phyloP scores from a whole-genome alignment of 1,140 invertebrate genomes.

The Rhagoletis zephyria region DNA sequence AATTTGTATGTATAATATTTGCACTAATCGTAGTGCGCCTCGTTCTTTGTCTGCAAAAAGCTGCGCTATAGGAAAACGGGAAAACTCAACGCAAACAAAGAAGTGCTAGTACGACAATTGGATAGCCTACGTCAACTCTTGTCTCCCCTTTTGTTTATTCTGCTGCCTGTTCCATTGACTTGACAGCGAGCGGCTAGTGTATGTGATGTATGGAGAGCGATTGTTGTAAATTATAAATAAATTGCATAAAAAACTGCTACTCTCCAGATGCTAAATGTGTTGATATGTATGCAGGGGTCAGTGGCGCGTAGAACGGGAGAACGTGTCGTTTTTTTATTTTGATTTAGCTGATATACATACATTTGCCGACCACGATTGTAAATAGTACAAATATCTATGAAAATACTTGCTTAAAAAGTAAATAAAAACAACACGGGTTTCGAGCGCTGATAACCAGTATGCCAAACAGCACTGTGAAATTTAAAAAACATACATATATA shows the following conservation, averaged over 20 bases:
- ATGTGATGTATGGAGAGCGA: constrained; percentile 6
- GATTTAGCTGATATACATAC: background rate
- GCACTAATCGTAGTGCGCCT: constrained; percentile 30
- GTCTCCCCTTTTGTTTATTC: constrained; percentile 8
- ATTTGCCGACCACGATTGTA: background rate
- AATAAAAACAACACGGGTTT: background rate
- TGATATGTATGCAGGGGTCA: background rate
- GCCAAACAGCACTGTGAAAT: too few species aligned
- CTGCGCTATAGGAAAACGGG: background rate
- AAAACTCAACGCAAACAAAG: constrained; percentile 7
- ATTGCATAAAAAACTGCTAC: background rate
- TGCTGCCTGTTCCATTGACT: background rate
- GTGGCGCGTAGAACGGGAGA: background rate
- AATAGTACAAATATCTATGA: background rate
- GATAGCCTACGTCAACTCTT: background rate
- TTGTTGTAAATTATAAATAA: constrained; percentile 45
- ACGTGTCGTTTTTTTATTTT: constrained; percentile 21
- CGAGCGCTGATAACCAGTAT: background rate
- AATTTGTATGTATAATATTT: background rate
- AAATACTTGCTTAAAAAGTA: background rate
- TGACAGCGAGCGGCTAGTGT: constrained; percentile 16
- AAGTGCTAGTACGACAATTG: constrained; percentile 43
- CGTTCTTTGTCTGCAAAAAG: constrained; percentile 41
- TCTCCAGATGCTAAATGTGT: background rate
- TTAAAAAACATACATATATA: too few species aligned